Base-by-base conservation (phyloP, 2,113 vertebrate species). In the Nibea coibor region DNA sequence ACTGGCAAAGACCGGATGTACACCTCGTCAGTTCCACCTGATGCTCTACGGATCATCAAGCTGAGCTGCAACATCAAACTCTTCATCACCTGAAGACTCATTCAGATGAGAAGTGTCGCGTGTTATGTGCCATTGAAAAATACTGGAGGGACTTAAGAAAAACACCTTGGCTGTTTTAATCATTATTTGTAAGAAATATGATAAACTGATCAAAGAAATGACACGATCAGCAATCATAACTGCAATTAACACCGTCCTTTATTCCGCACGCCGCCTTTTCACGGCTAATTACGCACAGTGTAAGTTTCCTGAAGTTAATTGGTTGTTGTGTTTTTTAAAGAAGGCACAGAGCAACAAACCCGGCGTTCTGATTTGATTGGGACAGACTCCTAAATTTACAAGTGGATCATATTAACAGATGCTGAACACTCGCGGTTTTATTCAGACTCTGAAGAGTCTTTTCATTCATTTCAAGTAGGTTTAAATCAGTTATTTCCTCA, bases 261-360 rank as follows among this genome's bases (percentile, higher is more conserved):
- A 54, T 28, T 39, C 14, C 2, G 22, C 24, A 51, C 48, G 19
- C 35, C 65, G 39, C 16, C 22, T 65, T 45, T 51, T 78, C 79
- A 62, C 69, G 67, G 69, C 48, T 78, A 42, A 72, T 84, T 81
- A 72, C 26, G 57, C 65, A 59, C 45, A 59, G 1, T n/a, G 12
- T 39, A 35, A 22, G 59, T 58, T 58, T 24, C 42, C 24, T 14
- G 4, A 12, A 65, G 48, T 67, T 71, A 75, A 84, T 75, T 75
- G 63, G 61, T 47, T 39, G 64, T 24, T 65, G 8, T 57, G 47
- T 47, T 56, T 81, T 39, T 70, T 67, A 63, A 67, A 67, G 45
- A 72, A 35, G 74, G 17, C 42, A 61, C 0, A 2, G 16, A 10
- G 28, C 78, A 31, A 42, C 51, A 45, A 61, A 74, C 72, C 42